A percentile compares a stretch with the other conserved stretches of the same genome.
phyloP scores from a whole-genome alignment of 2,797 vertebrate genomes.

The Todus mexicanus region DNA sequence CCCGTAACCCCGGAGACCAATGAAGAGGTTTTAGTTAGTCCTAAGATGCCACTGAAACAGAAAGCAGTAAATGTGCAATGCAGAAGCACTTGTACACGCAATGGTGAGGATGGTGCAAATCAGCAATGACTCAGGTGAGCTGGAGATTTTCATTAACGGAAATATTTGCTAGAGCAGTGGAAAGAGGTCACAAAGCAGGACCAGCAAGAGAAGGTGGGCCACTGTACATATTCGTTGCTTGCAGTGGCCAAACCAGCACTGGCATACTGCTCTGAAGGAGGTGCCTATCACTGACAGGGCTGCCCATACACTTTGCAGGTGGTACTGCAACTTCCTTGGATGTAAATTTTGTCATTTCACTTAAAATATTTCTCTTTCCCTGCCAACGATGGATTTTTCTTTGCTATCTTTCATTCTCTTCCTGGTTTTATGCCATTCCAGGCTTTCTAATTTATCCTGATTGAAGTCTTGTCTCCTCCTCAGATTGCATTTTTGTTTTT shows the following conservation, averaged over 20 bases:
- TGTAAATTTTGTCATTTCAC: background rate
- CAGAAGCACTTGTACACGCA: background rate
- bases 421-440: background rate
- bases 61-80: background rate
- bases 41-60: background rate
- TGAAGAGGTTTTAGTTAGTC: background rate
- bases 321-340: background rate
- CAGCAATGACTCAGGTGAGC: background rate
- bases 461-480: background rate
- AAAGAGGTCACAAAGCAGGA: background rate
- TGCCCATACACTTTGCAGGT: background rate
- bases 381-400: background rate
- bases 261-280: background rate
- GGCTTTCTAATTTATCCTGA: background rate
- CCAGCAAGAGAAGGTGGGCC: background rate
- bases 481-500: background rate
- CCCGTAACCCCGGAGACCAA: background rate
- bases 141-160: background rate
- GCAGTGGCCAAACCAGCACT: background rate
- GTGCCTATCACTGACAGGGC: background rate
- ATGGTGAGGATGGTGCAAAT: background rate
- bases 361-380: background rate
- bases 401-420: background rate
- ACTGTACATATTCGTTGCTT: rapidly evolving
- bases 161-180: background rate